Evolutionary conservation across 2,113 vertebrate species (phyloP).

Genomic region (Verasper variegatus): DNA sequence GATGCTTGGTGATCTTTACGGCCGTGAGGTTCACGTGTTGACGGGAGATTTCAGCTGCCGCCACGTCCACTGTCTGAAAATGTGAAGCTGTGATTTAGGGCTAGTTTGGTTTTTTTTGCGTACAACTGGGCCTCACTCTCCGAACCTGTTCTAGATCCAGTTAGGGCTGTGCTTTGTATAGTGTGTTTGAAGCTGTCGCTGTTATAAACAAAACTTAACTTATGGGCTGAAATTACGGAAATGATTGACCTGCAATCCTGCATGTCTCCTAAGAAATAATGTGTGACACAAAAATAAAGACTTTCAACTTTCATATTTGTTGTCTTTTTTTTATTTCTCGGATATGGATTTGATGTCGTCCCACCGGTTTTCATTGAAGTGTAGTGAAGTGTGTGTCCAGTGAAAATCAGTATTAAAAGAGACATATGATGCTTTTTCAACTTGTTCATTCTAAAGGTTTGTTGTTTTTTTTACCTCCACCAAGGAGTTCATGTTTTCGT

Average conservation of each 20-base stretch:
- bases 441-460: no score
- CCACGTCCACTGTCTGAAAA: conserved; percentile 69
- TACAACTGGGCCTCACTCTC: conserved; percentile 41
- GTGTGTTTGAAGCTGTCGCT: conserved; percentile 70
- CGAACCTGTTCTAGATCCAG: conserved; percentile 51
- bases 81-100: conserved; percentile 77
- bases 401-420: background rate
- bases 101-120: conserved; percentile 32
- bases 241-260: conserved; percentile 77
- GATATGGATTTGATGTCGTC: background rate
- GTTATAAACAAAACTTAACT: conserved; percentile 62
- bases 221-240: conserved; percentile 67
- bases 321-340: background rate
- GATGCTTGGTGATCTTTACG: conserved; percentile 15
- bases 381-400: background rate
- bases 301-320: conserved; percentile 61
- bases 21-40: conserved; percentile 11
- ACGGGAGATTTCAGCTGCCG: conserved; percentile 44
- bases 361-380: background rate
- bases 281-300: conserved; percentile 80
- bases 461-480: no score
- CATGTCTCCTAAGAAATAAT: conserved; percentile 78
- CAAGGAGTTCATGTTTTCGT: no score
- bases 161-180: conserved; percentile 61
- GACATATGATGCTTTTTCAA: background rate